phyloP scores from a whole-genome alignment of 2,113 vertebrate species.

The Melanotaenia duboulayi region DNA sequence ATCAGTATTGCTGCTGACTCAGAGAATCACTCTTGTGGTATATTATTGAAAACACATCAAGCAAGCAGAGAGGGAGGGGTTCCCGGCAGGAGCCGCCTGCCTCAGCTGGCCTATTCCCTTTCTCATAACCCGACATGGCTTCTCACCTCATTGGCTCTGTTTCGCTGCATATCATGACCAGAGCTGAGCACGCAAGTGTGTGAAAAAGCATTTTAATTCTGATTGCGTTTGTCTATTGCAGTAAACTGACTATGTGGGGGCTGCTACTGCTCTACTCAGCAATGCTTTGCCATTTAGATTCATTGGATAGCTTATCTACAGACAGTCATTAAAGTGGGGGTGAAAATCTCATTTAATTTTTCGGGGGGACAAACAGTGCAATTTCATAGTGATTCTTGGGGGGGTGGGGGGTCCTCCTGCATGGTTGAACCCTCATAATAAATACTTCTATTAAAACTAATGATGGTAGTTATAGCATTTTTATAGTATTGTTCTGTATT shows the following conservation, averaged over 20 bases:
- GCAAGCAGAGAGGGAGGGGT: constrained; percentile 12
- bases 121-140: constrained; percentile 50
- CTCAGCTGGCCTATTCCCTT: constrained; percentile 29
- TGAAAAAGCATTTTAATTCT: constrained; percentile 42
- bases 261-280: constrained; percentile 35
- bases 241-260: constrained; percentile 18
- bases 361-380: too few species aligned
- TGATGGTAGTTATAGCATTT: too few species aligned
- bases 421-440: too few species aligned
- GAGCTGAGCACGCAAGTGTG: constrained; percentile 17
- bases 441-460: too few species aligned
- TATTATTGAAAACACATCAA: constrained; percentile 40
- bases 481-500: too few species aligned
- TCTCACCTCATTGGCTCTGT: constrained; percentile 52
- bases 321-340: constrained; percentile 55
- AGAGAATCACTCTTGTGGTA: constrained; percentile 37
- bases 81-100: constrained; percentile 30
- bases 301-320: constrained; percentile 33
- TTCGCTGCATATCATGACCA: constrained; percentile 24
- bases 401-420: too few species aligned
- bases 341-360: too few species aligned
- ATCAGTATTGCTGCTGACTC: constrained; percentile 31
- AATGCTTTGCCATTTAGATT: constrained; percentile 35
- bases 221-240: constrained; percentile 48
- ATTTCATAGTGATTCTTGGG: too few species aligned